Evolutionary conservation across 1,140 invertebrate genomes (phyloP).

Genomic region (Trachymyrmex septentrionalis): DNA sequence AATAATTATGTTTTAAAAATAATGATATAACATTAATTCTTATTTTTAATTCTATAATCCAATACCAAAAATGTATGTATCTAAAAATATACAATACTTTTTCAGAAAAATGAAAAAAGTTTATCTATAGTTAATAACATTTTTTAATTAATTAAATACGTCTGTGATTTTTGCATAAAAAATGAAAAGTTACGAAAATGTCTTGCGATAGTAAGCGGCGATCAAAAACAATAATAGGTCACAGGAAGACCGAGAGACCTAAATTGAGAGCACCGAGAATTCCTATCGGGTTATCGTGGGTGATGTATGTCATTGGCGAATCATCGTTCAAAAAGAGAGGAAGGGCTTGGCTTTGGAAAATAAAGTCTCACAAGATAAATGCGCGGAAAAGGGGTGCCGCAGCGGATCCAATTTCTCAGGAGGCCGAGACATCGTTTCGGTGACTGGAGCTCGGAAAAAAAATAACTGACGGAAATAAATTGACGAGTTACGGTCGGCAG

Average conservation of each 20-base stretch:
- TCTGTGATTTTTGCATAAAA: background rate
- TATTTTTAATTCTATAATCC: background rate
- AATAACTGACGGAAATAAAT: constrained; percentile 25
- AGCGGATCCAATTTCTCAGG: constrained; percentile 38
- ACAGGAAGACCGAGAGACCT: background rate
- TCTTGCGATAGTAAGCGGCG: background rate
- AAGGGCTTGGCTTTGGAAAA: constrained; percentile 33
- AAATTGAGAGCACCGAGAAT: background rate
- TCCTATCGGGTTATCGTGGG: background rate
- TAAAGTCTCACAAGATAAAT: constrained; percentile 48
- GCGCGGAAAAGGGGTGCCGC: constrained; percentile 38
- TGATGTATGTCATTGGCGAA: constrained; percentile 7
- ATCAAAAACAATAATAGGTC: constrained; percentile 1
- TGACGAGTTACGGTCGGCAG: background rate
- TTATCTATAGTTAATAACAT: background rate
- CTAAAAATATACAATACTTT: background rate
- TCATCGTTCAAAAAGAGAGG: background rate
- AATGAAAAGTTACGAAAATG: background rate
- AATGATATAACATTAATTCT: background rate
- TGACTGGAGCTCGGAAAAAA: background rate
- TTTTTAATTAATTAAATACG: background rate
- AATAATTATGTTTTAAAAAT: background rate
- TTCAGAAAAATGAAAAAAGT: background rate
- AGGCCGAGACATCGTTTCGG: background rate
- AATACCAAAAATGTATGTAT: background rate